Base-by-base conservation (phyloP, 2,113 vertebrate species). In the Misgurnus anguillicaudatus region DNA sequence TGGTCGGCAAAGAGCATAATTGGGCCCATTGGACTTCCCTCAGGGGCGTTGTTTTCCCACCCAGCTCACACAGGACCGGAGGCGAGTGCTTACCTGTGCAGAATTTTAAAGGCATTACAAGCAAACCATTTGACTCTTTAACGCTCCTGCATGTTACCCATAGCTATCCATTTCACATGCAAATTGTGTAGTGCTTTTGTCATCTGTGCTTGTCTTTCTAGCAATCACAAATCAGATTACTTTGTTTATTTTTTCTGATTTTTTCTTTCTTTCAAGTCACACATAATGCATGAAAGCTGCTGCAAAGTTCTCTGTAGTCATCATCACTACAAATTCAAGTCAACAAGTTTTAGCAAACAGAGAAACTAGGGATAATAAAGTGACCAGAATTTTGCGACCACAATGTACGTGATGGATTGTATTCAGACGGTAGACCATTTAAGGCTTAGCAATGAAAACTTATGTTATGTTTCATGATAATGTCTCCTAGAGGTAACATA, bases 161-260 rank as follows among this genome's bases (percentile, higher is more conserved):
- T 82, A 86, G 87, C 85, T 83, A 71, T 89, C 89, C 87, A 83
- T 90, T 91, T 86, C 84, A 79, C 84, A 84, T 87, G 84, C 87
- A 85, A 85, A 87, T 88, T 86, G 82, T 87, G 16, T 31, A 31
- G 24, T 31, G 63, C 51, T 79, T 75, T 75, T 62, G 87, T 76
- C 83, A 64, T 86, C 87, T 85, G 82, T 80, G 61, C 87, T 88
- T 80, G 48, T 57, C 31, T 71, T 71, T 38, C 10, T 9, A 57
- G 78, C 10, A 58, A 88, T 90, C 85, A 89, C 86, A 89, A 31
- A 31, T 31, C 24, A 31, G 3, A 31, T 31, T 1, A 31, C 24
- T 31, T 31, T 31, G 24, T 31, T n/a, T n/a, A n/a, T n/a, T n/a
- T n/a, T n/a, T n/a, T n/a, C n/a, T n/a, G n/a, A n/a, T 88, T 89